Conservation (phyloP, 2,113 vertebrate genomes). For the Neodontobutis hainanensis region DNA sequence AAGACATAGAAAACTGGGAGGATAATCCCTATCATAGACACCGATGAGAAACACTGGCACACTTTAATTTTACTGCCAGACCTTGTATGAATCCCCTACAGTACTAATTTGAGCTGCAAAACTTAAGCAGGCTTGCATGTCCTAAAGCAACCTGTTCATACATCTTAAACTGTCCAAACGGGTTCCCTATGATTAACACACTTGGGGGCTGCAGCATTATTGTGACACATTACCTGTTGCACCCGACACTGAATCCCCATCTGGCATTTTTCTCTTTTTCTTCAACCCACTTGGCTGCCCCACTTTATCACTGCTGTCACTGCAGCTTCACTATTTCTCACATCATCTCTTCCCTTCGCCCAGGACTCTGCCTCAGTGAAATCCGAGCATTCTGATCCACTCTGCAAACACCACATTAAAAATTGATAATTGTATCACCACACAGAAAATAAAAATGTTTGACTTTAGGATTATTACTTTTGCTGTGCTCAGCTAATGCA, state of each 20-base stretch:
- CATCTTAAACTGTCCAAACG: slow-evolving; percentile 10
- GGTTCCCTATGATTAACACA: slow-evolving; percentile 15
- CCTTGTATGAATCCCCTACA: not conserved
- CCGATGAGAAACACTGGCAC: not conserved
- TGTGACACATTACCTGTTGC: slow-evolving; percentile 31
- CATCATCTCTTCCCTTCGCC: slow-evolving; percentile 22
- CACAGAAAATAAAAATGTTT: slow-evolving; percentile 17
- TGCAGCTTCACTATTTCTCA: slow-evolving; percentile 9
- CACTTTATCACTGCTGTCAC: slow-evolving; percentile 33
- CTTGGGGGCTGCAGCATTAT: slow-evolving; percentile 12
- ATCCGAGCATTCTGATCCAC: slow-evolving; percentile 36
- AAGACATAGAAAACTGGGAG: too few relatives aligned
- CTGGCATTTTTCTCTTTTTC: not conserved
- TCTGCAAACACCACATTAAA: slow-evolving; percentile 62
- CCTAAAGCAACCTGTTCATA: slow-evolving; percentile 18
- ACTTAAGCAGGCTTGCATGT: slow-evolving; percentile 9
- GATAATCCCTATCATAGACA: not conserved
- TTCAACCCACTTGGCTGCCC: slow-evolving; percentile 35
- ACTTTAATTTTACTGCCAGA: not conserved
- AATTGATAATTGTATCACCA: slow-evolving; percentile 54
- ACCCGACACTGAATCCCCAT: slow-evolving; percentile 13
- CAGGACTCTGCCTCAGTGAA: slow-evolving; percentile 41
- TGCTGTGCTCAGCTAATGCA: slow-evolving; percentile 28
- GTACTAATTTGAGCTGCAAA: not conserved
- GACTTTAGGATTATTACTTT: slow-evolving; percentile 17